phyloP scores from a whole-genome alignment of 2,888 invertebrate species.

The Venusia cambrica region DNA sequence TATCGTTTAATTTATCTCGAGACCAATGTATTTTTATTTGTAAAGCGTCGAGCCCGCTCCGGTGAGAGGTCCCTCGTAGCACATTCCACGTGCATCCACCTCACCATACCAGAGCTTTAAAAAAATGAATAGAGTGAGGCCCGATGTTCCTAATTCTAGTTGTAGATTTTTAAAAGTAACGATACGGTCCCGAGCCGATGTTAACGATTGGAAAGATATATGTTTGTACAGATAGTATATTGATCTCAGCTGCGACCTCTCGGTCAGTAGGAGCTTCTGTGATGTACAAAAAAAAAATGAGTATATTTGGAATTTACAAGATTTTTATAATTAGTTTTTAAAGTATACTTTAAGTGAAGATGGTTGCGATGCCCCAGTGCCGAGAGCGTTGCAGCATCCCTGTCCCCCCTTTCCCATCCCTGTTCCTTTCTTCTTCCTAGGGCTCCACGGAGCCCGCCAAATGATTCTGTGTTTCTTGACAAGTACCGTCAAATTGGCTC shows the following conservation, averaged over 20 bases:
- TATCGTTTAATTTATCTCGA: constrained; percentile 73
- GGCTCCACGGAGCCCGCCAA: constrained; percentile 62
- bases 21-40: constrained; percentile 66
- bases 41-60: constrained; percentile 32
- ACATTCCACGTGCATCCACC: constrained; percentile 27
- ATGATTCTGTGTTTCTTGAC: constrained; percentile 50
- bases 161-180: constrained; percentile 70
- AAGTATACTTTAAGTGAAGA: constrained; percentile 74
- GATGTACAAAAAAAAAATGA: constrained; percentile 76
- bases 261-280: constrained; percentile 67
- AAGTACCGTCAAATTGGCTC: constrained; percentile 29
- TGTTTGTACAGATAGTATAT: constrained; percentile 74
- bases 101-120: constrained; percentile 61
- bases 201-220: constrained; percentile 73
- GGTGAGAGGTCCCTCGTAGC: constrained; percentile 20
- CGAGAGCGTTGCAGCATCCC: constrained; percentile 62
- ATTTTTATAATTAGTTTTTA: constrained; percentile 80
- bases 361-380: constrained; percentile 50
- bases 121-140: constrained; percentile 42
- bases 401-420: constrained; percentile 48
- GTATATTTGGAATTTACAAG: constrained; percentile 80
- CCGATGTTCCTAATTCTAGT: constrained; percentile 62
- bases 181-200: constrained; percentile 65
- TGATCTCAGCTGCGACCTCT: constrained; percentile 75
- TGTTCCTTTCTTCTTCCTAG: constrained; percentile 54